Evolutionary conservation across 2,888 invertebrate species (phyloP), one percentile per base, ranked within the genome.

Genomic region (Oligia fasciuncula): DNA sequence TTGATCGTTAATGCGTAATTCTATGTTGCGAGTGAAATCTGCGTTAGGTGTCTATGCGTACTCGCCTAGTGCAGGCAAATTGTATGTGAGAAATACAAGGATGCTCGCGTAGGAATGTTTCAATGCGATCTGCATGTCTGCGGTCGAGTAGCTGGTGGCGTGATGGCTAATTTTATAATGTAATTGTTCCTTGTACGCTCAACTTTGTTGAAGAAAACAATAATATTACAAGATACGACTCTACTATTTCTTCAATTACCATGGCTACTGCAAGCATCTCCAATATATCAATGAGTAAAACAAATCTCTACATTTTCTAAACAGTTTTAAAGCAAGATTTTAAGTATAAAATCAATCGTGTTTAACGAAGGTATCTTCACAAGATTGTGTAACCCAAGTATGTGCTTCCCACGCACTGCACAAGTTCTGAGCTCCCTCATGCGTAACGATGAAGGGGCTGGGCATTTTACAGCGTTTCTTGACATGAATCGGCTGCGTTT

Each of bases 381-480:
- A 92, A 94, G 94, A 95, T 96, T 95, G 95, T 96, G 96, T 95
- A 96, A 96, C 94, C 91, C 92, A 95, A 96, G 96, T 94, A 94
- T 96, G 95, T 95, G 94, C 94, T 96, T 96, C 96, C 96, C 96
- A 97, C 96, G 96, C 95, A 94, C 92, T 91, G 93, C 93, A 93
- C 93, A 92, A 93, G 93, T 89, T 90, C 91, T 83, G 88, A 84
- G 89, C 89, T 93, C 94, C 94, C 92, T 94, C 93, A 93, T 94
- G 94, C 96, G 95, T 96, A 94, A 95, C 95, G 93, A 89, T 90
- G 88, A 93, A 94, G 95, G 96, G 97, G 96, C 96, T 94, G 95
- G 94, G 92, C 93, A 93, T 94, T 94, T 94, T 94, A 94, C 94
- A 93, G 93, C 93, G 92, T 92, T 91, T 92, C 94, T 94, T 93